Conservation (phyloP, 2,888 invertebrate species). For the Saturnia pavonia region DNA sequence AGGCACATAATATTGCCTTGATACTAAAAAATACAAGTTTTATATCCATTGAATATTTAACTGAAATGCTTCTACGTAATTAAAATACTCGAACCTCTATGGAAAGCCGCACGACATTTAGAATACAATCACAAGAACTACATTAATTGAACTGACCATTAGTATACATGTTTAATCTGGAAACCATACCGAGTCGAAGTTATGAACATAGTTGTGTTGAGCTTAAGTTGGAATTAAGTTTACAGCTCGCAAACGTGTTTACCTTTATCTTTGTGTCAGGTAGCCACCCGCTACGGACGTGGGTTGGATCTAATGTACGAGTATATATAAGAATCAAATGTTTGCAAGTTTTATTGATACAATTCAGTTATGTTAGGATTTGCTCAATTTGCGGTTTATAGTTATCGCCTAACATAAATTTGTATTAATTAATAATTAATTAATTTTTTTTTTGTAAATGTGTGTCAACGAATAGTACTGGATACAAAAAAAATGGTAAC, state of each 20-base stretch:
- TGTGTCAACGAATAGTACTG: too few relatives aligned
- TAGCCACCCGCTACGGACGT: not conserved
- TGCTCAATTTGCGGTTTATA: not conserved
- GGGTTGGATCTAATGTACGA: not conserved
- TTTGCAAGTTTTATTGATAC: not conserved
- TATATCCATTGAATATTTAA: not conserved
- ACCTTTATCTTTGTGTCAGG: constrained; percentile 2
- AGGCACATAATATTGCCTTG: not conserved
- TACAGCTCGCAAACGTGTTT: constrained; percentile 1
- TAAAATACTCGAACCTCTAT: not conserved
- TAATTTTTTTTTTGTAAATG: too few relatives aligned
- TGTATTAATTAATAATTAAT: too few relatives aligned
- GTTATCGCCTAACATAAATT: not conserved
- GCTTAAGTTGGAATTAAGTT: not conserved
- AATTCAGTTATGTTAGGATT: not conserved
- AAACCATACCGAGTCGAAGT: not conserved
- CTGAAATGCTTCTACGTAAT: not conserved
- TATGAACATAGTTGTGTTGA: not conserved
- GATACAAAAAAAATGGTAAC: too few relatives aligned
- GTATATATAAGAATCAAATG: not conserved
- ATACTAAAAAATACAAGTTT: not conserved
- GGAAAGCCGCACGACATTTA: not conserved
- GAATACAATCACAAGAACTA: not conserved
- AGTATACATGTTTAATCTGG: constrained; percentile 3
- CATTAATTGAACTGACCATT: not conserved